Base-by-base conservation (phyloP, 2,888 invertebrate species). In the Synanthedon myopaeformis region DNA sequence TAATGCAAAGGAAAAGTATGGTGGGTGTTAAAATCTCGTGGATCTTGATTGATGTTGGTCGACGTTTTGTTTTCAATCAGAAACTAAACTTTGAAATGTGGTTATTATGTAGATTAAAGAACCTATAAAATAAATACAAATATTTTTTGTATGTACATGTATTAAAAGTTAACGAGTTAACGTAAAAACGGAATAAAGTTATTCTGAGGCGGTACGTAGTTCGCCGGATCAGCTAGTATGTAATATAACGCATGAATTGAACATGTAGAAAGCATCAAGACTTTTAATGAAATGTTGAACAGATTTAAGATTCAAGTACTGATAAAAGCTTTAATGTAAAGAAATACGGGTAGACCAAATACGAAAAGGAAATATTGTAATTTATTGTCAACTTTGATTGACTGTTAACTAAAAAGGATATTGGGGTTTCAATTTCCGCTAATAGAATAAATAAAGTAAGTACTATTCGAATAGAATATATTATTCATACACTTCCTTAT, bases 1-100 rank as follows among this genome's bases (percentile, higher is more conserved):
- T 55, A 55, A 58, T 53, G 55, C 48, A 51, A 53, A 54, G 53
- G 53, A 58, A 58, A 56, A 54, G 53, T 51, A 51, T 28, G 45
- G 14, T 8, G 45, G 45, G 45, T 23, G 49, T 23, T 49, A 23
- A 49, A 49, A 49, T 49, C 17, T 49, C 17, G 4, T 17, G 11
- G 49, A 49, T 19, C 19, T 49, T 49, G 49, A 49, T 23, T 14
- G 19, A 49, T 17, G 49, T 19, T 49, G 10, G 12, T 23, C 12
- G 49, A 8, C 12, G 19, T 49, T 49, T 17, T 23, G 13, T 8
- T 49, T 49, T 49, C 3, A 45, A 14, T 13, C 14, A 14, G 13
- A n/a, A 45, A 45, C 13, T 13, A 45, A 45, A 45, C 13, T 45
- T 45, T 14, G 13, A 12, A 42, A 8, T 13, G 13, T n/a, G n/a